phyloP scores from a whole-genome alignment of 2,113 vertebrate genomes.

The Ardeotis arabs region DNA sequence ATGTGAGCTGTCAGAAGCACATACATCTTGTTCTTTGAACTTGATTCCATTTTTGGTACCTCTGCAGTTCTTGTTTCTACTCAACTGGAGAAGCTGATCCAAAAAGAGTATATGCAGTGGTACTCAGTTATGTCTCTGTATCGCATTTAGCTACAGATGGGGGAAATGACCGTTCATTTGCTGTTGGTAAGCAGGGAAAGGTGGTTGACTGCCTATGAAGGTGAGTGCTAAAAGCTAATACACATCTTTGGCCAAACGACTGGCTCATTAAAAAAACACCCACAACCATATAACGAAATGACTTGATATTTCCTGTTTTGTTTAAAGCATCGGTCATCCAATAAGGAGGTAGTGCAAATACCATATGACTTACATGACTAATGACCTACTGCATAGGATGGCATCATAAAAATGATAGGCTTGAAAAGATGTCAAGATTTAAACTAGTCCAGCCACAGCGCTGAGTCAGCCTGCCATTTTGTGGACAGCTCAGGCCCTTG shows the following conservation, averaged over 20 bases:
- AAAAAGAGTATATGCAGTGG: background rate
- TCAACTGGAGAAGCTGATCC: background rate
- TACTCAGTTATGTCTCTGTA: background rate
- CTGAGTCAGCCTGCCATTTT: background rate
- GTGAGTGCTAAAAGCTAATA: background rate
- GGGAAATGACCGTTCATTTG: background rate
- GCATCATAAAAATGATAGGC: background rate
- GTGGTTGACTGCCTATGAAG: background rate
- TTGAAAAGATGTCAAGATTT: background rate
- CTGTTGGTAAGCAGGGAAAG: background rate
- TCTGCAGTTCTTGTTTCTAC: background rate
- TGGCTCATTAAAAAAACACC: background rate
- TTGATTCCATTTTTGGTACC: background rate
- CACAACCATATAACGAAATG: background rate
- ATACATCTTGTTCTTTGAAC: background rate
- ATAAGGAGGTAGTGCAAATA: background rate
- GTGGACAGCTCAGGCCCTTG: background rate
- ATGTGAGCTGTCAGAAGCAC: background rate
- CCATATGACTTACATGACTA: background rate
- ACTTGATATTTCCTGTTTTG: background rate
- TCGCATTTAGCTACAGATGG: background rate
- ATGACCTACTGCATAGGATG: background rate
- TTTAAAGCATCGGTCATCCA: background rate
- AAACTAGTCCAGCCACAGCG: rapidly evolving
- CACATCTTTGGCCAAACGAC: rapidly evolving